Conservation (phyloP, 2,113 vertebrate species). For the Pachyramphus minor region DNA sequence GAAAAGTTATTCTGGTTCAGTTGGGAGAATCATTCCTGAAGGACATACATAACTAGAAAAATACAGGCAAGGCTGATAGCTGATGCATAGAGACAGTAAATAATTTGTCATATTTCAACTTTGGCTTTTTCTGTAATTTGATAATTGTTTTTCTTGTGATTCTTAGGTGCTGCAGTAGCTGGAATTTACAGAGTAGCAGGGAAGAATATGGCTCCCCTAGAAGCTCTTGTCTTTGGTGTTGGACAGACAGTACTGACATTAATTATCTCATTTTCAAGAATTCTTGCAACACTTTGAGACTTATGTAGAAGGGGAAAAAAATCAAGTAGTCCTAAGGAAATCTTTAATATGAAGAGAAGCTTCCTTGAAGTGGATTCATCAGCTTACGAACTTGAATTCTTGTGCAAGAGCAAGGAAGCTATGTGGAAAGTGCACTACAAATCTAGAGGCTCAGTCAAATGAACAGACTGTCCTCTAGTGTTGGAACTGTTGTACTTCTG, state of each 20-base stretch:
- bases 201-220: constrained; percentile 94
- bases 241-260: constrained; percentile 92
- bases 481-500: constrained; percentile 66
- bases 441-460: constrained; percentile 11
- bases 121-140: neutral
- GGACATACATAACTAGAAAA: neutral
- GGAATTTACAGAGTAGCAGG: constrained; percentile 96
- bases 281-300: constrained; percentile 92
- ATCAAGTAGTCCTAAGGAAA: neutral
- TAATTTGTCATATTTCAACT: neutral
- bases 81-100: neutral
- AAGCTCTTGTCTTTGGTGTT: constrained; percentile 93
- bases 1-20: neutral
- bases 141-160: neutral
- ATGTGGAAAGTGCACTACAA: constrained; percentile 7
- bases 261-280: constrained; percentile 92
- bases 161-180: constrained; percentile 90
- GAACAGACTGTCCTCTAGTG: constrained; percentile 65
- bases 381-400: neutral
- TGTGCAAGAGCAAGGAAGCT: neutral
- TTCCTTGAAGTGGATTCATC: constrained; percentile 20
- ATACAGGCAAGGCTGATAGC: neutral
- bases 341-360: neutral
- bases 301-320: neutral
- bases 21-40: neutral